These are phyloP conservation scores for Eremobia ochroleuca DNA, from an alignment of 2,888 invertebrate species.

Conservation along the genomic window DNA sequence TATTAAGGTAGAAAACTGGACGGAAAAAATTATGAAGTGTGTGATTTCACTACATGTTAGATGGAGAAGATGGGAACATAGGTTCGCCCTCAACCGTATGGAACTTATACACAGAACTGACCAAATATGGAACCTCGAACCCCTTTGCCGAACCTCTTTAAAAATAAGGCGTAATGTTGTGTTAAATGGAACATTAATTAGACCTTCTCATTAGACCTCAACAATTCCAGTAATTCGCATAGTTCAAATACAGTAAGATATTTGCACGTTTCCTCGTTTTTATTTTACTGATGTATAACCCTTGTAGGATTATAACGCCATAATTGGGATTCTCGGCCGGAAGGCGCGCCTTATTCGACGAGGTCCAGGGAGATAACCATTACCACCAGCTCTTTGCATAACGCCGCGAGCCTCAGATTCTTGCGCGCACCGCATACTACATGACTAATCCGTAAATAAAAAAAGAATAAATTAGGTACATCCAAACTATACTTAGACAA, in stretches of 20 bases:
- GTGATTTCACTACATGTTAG: background rate
- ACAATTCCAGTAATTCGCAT: slow-evolving; percentile 31
- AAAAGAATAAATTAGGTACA: slow-evolving; percentile 59
- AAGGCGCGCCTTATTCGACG: slow-evolving; percentile 70
- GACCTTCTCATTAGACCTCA: slow-evolving; percentile 32
- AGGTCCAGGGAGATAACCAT: slow-evolving; percentile 68
- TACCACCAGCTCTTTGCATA: slow-evolving; percentile 68
- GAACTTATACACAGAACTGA: background rate
- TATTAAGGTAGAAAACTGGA: background rate
- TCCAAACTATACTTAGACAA: slow-evolving; percentile 58
- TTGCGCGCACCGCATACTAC: slow-evolving; percentile 69
- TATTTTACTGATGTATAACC: slow-evolving; percentile 62
- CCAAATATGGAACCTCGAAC: background rate
- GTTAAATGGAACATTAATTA: slow-evolving; percentile 21
- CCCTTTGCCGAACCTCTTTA: background rate
- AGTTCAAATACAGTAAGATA: slow-evolving; percentile 46
- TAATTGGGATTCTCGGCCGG: slow-evolving; percentile 72
- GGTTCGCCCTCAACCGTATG: background rate
- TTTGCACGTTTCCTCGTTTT: slow-evolving; percentile 57
- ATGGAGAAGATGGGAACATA: background rate
- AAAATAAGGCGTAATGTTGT: background rate
- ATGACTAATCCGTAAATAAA: slow-evolving; percentile 67
- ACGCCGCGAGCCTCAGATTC: slow-evolving; percentile 70
- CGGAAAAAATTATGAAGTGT: background rate
- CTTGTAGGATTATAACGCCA: slow-evolving; percentile 66